A percentile compares a stretch with the other conserved stretches of the same genome.
These are phyloP conservation scores for Prunella strophiata DNA, from an alignment of 2,797 vertebrate species.

Conservation along the genomic window DNA sequence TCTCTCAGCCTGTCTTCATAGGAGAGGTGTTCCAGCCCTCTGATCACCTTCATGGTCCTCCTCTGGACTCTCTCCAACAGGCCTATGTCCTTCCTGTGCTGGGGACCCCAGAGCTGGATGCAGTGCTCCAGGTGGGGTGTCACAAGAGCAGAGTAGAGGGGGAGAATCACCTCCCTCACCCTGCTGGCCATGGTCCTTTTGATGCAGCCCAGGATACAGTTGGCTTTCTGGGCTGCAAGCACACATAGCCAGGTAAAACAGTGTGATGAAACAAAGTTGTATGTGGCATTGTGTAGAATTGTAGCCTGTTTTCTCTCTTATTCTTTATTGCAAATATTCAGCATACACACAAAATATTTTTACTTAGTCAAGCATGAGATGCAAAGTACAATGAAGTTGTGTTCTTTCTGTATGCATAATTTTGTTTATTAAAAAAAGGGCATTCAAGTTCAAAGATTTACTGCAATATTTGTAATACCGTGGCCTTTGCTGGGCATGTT, in stretches of 20 bases:
- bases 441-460: neutral
- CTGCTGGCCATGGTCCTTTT: neutral
- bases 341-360: neutral
- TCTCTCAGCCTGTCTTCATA: neutral
- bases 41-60: neutral
- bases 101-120: neutral
- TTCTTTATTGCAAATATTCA: neutral
- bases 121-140: neutral
- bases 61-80: neutral
- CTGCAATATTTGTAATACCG: neutral
- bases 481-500: neutral
- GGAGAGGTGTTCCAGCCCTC: neutral
- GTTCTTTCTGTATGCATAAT: neutral
- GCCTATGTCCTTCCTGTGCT: neutral
- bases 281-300: neutral
- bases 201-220: neutral
- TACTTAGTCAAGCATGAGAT: neutral
- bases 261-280: neutral
- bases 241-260: neutral
- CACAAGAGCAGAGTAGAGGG: neutral
- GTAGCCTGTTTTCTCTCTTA: neutral
- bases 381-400: neutral
- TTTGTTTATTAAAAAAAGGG: neutral
- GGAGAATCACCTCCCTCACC: neutral
- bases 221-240: neutral